A percentile compares a stretch with the other conserved stretches of the same genome.
These are phyloP conservation scores for Nemapogon koenigi DNA, from an alignment of 2,888 invertebrate genomes.

Conservation along the genomic window DNA sequence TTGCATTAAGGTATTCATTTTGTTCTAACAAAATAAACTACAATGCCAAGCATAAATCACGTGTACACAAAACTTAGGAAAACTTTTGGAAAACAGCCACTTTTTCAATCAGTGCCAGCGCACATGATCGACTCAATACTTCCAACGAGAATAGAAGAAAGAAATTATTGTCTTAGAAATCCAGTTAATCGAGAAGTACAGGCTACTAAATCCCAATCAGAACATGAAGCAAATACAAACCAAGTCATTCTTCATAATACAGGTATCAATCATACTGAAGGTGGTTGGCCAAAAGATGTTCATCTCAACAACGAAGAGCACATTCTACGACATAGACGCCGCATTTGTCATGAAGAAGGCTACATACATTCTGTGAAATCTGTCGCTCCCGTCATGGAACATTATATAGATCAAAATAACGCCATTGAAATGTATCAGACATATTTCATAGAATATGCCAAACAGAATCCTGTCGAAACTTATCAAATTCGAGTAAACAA, in stretches of 20 bases:
- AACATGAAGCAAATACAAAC: conserved; percentile 67
- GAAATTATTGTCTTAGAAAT: conserved; percentile 52
- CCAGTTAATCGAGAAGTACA: conserved; percentile 57
- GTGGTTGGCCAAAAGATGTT: conserved; percentile 85
- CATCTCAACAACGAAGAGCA: conserved; percentile 72
- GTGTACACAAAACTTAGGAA: conserved; percentile 55
- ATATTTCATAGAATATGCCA: conserved; percentile 68
- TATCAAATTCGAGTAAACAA: conserved; percentile 68
- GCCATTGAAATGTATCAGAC: conserved; percentile 81
- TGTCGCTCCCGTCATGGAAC: conserved; percentile 64
- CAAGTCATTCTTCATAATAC: conserved; percentile 62
- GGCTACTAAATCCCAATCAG: conserved; percentile 45
- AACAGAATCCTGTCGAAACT: conserved; percentile 58
- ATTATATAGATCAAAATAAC: conserved; percentile 78
- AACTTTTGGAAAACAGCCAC: conserved; percentile 54
- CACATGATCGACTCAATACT: conserved; percentile 45
- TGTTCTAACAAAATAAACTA: neutral
- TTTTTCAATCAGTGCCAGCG: conserved; percentile 47
- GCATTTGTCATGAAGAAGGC: conserved; percentile 79
- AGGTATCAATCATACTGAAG: conserved; percentile 78
- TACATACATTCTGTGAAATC: conserved; percentile 71
- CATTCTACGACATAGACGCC: conserved; percentile 74
- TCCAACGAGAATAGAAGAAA: conserved; percentile 39
- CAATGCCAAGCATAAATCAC: conserved; percentile 20
- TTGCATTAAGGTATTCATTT: conserved; percentile 3